These are phyloP conservation scores for Atethmia centrago DNA, from an alignment of 2,888 invertebrate genomes.

Conservation along the genomic window DNA sequence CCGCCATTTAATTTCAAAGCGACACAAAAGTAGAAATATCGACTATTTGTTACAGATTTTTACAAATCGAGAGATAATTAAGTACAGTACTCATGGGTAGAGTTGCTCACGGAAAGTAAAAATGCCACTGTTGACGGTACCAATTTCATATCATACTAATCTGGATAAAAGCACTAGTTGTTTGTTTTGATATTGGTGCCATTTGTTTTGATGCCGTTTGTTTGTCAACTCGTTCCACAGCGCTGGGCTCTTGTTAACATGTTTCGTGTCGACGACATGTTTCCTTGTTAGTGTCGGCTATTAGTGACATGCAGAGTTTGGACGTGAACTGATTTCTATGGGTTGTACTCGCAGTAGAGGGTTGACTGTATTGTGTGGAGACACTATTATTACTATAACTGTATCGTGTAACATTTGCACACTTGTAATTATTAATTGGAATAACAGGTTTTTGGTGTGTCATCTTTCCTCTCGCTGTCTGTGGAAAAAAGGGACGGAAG, in stretches of 20 bases:
- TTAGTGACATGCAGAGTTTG: slow-evolving; percentile 47
- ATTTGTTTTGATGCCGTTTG: slow-evolving; percentile 40
- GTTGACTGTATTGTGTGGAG: slow-evolving; percentile 11
- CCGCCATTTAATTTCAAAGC: too few species aligned
- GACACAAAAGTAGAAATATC: too few species aligned
- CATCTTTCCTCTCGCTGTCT: too few species aligned
- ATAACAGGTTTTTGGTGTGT: not conserved
- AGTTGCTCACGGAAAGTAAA: too few species aligned
- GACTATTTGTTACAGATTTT: too few species aligned
- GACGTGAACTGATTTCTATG: slow-evolving; percentile 51
- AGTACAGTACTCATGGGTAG: too few species aligned
- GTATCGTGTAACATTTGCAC: not conserved
- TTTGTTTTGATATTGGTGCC: slow-evolving; percentile 28
- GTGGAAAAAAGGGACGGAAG: too few species aligned
- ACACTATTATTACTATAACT: not conserved
- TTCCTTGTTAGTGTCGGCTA: slow-evolving; percentile 55
- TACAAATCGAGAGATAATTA: too few species aligned
- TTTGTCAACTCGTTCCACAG: slow-evolving; percentile 51
- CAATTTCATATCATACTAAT: slow-evolving; percentile 29
- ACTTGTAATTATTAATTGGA: not conserved
- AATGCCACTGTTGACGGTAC: too few species aligned
- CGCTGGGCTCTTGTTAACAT: slow-evolving; percentile 43
- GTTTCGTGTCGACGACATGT: slow-evolving; percentile 50
- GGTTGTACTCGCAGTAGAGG: slow-evolving; percentile 19
- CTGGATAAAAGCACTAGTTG: slow-evolving; percentile 42